Conservation (phyloP, 2,797 vertebrate species). For the Ataeniobius toweri region DNA sequence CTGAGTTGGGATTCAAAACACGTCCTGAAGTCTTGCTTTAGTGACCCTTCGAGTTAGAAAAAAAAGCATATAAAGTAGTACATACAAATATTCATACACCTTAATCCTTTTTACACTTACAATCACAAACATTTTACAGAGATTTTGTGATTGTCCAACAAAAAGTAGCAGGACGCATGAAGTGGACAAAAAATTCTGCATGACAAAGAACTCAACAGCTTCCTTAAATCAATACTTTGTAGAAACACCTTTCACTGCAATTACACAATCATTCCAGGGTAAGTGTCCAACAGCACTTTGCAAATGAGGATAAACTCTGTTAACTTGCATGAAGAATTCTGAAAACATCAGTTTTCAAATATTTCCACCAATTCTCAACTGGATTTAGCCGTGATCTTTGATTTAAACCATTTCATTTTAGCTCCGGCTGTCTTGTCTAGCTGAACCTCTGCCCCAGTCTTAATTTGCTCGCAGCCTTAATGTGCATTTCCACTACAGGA, state of each 20-base stretch:
- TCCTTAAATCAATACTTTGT: neutral
- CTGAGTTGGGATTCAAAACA: slow-evolving; percentile 4
- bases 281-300: neutral
- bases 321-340: neutral
- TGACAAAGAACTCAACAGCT: neutral
- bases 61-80: neutral
- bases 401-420: neutral
- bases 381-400: neutral
- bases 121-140: neutral
- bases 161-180: neutral
- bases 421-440: neutral
- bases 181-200: neutral
- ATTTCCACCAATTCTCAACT: neutral
- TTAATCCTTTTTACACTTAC: neutral
- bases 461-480: too few relatives aligned
- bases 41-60: neutral
- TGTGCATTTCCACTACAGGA: too few relatives aligned
- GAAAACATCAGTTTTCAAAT: neutral
- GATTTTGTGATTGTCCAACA: neutral
- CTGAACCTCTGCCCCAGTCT: neutral
- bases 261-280: too few relatives aligned
- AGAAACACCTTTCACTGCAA: too few relatives aligned
- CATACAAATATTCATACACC: neutral
- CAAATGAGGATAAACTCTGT: neutral
- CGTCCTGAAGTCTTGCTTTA: neutral